Evolutionary conservation across 2,113 vertebrate genomes (phyloP), one percentile per base, ranked within the genome.

Genomic region (Dendrocopos noguchii): DNA sequence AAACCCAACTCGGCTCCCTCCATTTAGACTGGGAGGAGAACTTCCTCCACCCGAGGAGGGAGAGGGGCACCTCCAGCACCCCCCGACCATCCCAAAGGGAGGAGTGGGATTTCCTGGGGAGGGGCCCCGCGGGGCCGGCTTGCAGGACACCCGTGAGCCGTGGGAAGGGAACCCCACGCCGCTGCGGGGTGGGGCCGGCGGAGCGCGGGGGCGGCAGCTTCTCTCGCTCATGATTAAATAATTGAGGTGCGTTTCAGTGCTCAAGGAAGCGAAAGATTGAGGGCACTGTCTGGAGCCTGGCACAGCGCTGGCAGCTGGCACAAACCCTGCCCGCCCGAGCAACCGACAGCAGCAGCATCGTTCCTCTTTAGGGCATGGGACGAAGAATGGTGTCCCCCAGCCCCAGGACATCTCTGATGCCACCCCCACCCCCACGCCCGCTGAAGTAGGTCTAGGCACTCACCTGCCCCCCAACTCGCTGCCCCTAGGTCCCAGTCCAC

Each of bases 191-290:
- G 93, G 83, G 76, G 71, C 56, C 22, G 74, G 75, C 12, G 7
- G 60, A 50, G 50, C 19, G 53, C 65, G 46, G 87, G 88, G 93
- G 76, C 42, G 76, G 77, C 64, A 50, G 85, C 71, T 66, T 70
- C 74, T 68, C 46, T 68, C 1, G 44, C 84, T 84, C 52, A 71
- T 55, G 61, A 81, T 84, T 94, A 59, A 91, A 92, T 94, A 88
- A 94, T 93, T 73, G 8, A n/a, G 90, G 94, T 83, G 91, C 75
- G 52, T 95, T 87, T 94, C 81, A n/a, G 73, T 1, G 83, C 75
- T 95, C 93, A 68, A 25, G 46, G 84, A 95, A 93, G 89, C 91
- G 71, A 88, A 94, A 90, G 92, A 95, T 71, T 72, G 89, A 96
- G 91, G 87, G 88, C 94, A 94, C 64, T 1, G 84, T 68, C 63